Evolutionary conservation across 2,888 invertebrate species (phyloP), one percentile per base, ranked within the genome.

Genomic region (Pandemis heparana): DNA sequence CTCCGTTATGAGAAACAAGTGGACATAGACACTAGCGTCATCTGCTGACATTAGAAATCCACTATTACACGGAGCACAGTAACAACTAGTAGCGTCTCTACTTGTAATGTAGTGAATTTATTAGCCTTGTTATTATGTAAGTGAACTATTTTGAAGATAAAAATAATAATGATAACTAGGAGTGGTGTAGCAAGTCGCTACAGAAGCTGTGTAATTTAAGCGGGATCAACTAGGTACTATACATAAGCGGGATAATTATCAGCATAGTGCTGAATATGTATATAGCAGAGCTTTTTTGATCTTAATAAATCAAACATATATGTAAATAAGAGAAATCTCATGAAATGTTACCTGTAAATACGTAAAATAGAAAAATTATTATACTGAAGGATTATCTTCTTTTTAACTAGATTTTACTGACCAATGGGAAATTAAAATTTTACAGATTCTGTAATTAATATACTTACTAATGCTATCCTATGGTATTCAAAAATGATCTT

Each of bases 1-100:
- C 95, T 96, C 97, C 91, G 96, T 96, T 80, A 92, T 96, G 83
- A 96, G 96, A 89, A 97, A 96, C 87, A 96, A 96, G 90, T 96
- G 96, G 96, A 95, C 95, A 87, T 96, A 96, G 79, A 79, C 59
- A 16, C 10, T 18, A 8, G 18, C 75, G 59, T 77, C 60, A 56
- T 75, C 76, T 72, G 77, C 75, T 70, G 61, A 64, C 64, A 67
- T 72, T 75, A 38, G 41, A 73, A 69, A 77, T 78, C 79, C 82
- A 83, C 81, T 81, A 76, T 79, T 79, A 74, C 74, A 77, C 82
- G 87, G 85, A 86, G 85, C 83, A 83, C 71, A 62, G 77, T 79
- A 81, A 77, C 75, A 83, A 80, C 77, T 87, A 79, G 87, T 89
- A 88, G 87, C 88, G 89, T 90, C 90, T 91, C 89, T 87, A 85